Evolutionary conservation across 2,797 vertebrate genomes (phyloP), one percentile per base, ranked within the genome.

Genomic region (Falco biarmicus): DNA sequence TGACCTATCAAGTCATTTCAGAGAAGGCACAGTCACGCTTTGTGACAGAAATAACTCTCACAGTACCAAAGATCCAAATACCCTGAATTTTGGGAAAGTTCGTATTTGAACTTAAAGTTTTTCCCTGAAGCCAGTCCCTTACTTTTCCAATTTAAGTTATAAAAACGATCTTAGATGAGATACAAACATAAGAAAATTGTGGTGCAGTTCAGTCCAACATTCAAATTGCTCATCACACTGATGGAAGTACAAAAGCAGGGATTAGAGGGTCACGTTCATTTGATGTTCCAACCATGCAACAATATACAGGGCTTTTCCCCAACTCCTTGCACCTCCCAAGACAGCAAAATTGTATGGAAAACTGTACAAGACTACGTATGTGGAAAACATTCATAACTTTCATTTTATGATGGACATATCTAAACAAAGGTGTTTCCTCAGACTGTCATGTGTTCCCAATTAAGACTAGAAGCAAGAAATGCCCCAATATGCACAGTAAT

Each of bases 31-130:
- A 79, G 84, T 94, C 87, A 89, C 60, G 31, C 74, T 81, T 87
- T 93, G 37, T 5, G 7, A 89, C 81, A 77, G 92, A 94, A 95
- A 89, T 94, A 96, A 73, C 77, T 82, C 51, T 48, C 77, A 43
- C 41, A 39, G 43, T 69, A 73, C 50, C 80, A 68, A 70, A 82
- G 54, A 88, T 82, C 68, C 73, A 89, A 95, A 84, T 25, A 86
- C 16, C 10, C 29, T 57, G 37, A 92, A 76, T 64, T 86, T 83
- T 31, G 59, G n/a, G 39, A 64, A 92, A 86, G 69, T 53, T 92
- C 48, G 22, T 14, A 41, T 59, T 60, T 70, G 31, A 89, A 61
- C 17, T 63, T 65, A 5, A 59, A 66, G 28, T 43, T 79, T 79
- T 68, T 57, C 28, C 34, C 48, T 39, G 11, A 22, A 94, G 20